Percentiles rank a stretch among this genome's conserved stretches.
Evolutionary conservation across 2,113 vertebrate species (phyloP).

Genomic region (Dromiciops gliroides): DNA sequence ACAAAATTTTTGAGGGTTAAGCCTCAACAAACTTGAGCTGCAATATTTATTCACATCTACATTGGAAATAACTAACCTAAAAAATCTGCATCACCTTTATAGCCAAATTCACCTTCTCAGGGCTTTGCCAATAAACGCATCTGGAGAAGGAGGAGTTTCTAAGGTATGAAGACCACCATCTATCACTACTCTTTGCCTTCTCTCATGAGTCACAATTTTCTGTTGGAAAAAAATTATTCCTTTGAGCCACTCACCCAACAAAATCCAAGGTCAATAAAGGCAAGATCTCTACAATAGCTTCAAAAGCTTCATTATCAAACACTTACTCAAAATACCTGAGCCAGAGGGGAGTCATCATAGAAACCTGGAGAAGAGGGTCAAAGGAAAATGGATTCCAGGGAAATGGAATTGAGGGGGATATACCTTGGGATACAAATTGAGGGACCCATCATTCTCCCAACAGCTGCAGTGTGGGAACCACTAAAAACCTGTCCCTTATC

Average conservation of each 20-base stretch:
- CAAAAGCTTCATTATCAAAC: neutral
- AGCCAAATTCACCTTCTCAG: neutral
- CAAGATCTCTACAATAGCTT: neutral
- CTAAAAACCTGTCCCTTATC: neutral
- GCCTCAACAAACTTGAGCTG: neutral
- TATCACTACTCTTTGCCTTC: neutral
- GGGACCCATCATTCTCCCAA: neutral
- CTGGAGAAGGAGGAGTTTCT: neutral
- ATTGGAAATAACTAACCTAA: neutral
- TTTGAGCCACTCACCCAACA: too few relatives aligned
- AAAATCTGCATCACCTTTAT: neutral
- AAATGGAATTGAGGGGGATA: neutral
- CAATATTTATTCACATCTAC: neutral
- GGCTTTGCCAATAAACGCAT: neutral
- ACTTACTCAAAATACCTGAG: neutral
- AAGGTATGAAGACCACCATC: too few relatives aligned
- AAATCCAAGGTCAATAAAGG: neutral
- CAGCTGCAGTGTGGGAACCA: neutral
- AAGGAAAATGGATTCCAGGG: neutral
- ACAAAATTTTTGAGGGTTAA: neutral
- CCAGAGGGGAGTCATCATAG: neutral
- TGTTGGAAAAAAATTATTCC: neutral
- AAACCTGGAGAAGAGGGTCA: neutral
- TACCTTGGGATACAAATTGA: neutral
- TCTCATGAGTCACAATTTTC: neutral